Conservation (phyloP, 2,888 invertebrate genomes). For the Melanophora roralis region DNA sequence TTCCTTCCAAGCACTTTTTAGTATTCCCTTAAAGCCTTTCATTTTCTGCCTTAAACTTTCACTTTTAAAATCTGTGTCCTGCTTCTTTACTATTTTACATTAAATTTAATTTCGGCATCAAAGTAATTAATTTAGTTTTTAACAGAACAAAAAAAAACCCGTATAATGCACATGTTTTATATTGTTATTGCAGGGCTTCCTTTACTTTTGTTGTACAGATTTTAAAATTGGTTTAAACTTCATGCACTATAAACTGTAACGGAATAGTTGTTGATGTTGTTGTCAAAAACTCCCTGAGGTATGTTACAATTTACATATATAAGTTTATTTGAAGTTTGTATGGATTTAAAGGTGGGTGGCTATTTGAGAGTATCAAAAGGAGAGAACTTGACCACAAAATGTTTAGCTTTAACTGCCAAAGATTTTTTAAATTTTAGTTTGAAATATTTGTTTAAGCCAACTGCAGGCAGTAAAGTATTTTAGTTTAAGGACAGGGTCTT, state of each 20-base stretch:
- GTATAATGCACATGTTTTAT: constrained; percentile 7
- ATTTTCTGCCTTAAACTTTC: no score
- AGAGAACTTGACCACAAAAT: constrained; percentile 38
- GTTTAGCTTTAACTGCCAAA: constrained; percentile 10
- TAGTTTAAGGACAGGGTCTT: no score
- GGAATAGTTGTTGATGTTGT: neutral
- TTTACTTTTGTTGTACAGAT: constrained; percentile 39
- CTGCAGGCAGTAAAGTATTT: neutral
- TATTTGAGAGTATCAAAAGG: neutral
- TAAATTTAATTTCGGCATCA: constrained; percentile 23
- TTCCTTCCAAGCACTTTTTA: no score
- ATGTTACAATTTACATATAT: neutral
- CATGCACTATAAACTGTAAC: constrained; percentile 11
- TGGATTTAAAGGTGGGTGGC: neutral
- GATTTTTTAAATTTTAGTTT: neutral
- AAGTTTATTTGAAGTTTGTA: constrained; percentile 28
- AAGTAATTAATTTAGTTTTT: constrained; percentile 50
- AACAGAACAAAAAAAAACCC: constrained; percentile 1
- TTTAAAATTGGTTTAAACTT: constrained; percentile 43
- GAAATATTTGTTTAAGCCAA: neutral
- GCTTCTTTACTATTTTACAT: constrained; percentile 11
- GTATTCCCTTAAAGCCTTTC: no score
- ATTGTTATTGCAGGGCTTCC: constrained; percentile 1
- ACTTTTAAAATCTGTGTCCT: no score
- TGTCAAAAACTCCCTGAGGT: constrained; percentile 8